A percentile compares a stretch with the other conserved stretches of the same genome.
Evolutionary conservation across 1,140 invertebrate genomes (phyloP).

Genomic region (Hylaeus anthracinus): DNA sequence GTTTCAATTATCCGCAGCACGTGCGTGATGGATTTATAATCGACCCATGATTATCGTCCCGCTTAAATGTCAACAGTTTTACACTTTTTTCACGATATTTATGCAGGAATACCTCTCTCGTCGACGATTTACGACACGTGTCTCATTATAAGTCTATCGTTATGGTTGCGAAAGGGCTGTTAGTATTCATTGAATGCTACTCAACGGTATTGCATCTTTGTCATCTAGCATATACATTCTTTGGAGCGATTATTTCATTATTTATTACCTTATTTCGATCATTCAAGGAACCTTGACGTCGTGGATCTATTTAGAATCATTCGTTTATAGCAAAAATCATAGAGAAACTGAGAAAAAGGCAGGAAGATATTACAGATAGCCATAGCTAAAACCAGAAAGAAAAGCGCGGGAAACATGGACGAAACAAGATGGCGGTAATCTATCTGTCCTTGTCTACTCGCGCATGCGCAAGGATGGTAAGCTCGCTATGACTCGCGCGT

Average conservation of each 20-base stretch:
- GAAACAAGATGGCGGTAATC: no score
- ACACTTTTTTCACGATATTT: slow-evolving; percentile 57
- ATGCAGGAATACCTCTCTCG: slow-evolving; percentile 56
- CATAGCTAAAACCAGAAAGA: no score
- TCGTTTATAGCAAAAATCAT: no score
- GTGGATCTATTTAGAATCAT: not conserved
- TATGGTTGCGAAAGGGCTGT: slow-evolving; percentile 62
- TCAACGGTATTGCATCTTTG: slow-evolving; percentile 17
- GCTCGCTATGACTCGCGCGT: no score
- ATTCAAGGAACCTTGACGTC: no score
- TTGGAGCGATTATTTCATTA: no score
- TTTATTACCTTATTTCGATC: no score
- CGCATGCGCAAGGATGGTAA: no score
- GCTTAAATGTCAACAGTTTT: slow-evolving; percentile 76
- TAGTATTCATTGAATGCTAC: slow-evolving; percentile 11
- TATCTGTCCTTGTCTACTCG: no score
- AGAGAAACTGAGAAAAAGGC: no score
- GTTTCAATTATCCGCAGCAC: not conserved
- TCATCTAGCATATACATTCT: not conserved
- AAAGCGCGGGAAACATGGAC: no score
- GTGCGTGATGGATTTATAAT: slow-evolving; percentile 59
- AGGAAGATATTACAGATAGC: no score
- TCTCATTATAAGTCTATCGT: slow-evolving; percentile 63
- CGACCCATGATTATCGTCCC: slow-evolving; percentile 66
- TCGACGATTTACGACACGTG: slow-evolving; percentile 63